Base-by-base conservation (phyloP, 1,140 invertebrate species). In the Parasteatoda tepidariorum region DNA sequence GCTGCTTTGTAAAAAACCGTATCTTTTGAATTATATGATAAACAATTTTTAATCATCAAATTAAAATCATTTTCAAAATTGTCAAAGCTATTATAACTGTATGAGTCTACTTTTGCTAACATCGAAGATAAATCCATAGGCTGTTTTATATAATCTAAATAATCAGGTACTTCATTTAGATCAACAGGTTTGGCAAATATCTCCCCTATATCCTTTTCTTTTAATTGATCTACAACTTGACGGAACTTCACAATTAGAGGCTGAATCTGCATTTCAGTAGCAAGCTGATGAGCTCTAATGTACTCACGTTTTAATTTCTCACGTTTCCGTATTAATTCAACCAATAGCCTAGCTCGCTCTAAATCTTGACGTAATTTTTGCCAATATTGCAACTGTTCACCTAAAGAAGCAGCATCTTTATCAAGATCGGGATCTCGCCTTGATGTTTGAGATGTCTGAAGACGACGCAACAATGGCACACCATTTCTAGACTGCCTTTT, bases 111-210 rank as follows among this genome's bases (percentile, higher is more conserved):
- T 90, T 96, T 97, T 62, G 90, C 90, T 85, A 91, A 89, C 95
- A 99, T 99, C 0, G 97, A 98, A 61, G 95, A 94, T 54, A 99
- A 91, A 89, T 99, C 97, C 97, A 99, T 99, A 0, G 98, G 97
- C 85, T 95, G 91, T 76, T 95, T 94, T 0, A 99, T 96, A 73
- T 98, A 94, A 18, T 95, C 93, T 64, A 94, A 92, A 89, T 98
- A 99, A 89, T 98, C 97, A 61, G 95, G 95, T 54, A 98, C 94
- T 91, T 98, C 96, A 70, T 93, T 92, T 11, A 93, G 91, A 87
- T 98, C 95, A 0, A 99, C 97, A 2, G 97, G 97, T 88, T 98
- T 94, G 0, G 93, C 93, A 90, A 99, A 99, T 41, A 98, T 95
- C 86, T 96, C 93, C 75, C 94, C 93, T 26, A 92, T 92, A 89